Conservation (phyloP, 2,797 vertebrate genomes). For the Sebastes flavidus region DNA sequence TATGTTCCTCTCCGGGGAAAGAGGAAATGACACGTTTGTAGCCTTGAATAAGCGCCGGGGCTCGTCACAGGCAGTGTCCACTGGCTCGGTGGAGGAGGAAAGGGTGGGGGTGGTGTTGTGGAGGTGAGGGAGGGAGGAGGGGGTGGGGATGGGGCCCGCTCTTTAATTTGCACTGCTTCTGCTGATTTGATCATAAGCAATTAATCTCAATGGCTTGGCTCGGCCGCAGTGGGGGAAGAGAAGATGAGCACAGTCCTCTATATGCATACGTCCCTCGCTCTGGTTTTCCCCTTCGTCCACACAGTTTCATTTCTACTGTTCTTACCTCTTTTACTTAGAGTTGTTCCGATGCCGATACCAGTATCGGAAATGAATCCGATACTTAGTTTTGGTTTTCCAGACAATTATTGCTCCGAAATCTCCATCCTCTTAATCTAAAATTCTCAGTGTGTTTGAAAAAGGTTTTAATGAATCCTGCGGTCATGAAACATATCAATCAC, state of each 20-base stretch:
- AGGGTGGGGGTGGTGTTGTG: constrained; percentile 32
- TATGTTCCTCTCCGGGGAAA: constrained; percentile 66
- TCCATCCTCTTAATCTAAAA: not conserved
- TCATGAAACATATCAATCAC: not conserved
- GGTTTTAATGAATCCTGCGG: not conserved
- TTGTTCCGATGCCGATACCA: not conserved
- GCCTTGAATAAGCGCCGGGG: constrained; percentile 69
- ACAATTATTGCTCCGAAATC: not conserved
- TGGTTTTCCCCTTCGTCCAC: constrained; percentile 31
- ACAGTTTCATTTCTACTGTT: constrained; percentile 6
- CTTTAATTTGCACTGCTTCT: constrained; percentile 81
- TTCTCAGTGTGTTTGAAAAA: not conserved
- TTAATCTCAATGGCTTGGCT: constrained; percentile 81
- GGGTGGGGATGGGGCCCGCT: constrained; percentile 14
- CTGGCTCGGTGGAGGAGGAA: constrained; percentile 33
- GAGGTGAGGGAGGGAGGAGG: constrained; percentile 34
- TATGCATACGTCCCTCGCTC: constrained; percentile 25
- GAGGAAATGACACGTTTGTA: constrained; percentile 80
- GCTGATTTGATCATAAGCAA: constrained; percentile 85
- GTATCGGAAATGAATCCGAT: not conserved
- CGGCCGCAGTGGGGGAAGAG: constrained; percentile 49
- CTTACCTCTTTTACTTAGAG: constrained; percentile 10
- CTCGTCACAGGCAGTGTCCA: constrained; percentile 70
- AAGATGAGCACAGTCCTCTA: constrained; percentile 46
- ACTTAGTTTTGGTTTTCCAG: not conserved